Base-by-base conservation (phyloP, 2,888 invertebrate species). In the Hartigia nigra region DNA sequence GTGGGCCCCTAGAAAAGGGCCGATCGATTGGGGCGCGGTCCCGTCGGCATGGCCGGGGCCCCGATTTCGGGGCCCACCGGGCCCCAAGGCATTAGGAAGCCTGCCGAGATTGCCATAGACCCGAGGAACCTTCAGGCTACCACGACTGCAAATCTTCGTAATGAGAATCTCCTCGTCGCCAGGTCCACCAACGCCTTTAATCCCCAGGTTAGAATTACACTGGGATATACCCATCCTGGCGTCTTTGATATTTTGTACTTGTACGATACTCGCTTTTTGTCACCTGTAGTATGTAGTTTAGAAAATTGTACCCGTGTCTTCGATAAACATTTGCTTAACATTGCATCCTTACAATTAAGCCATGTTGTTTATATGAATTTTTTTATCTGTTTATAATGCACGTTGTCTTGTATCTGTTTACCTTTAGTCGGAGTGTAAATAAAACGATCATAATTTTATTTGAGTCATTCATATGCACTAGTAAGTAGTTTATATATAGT, bases 71-170 rank as follows among this genome's bases (percentile, higher is more conserved):
- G 86, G 70, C 84, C 85, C 74, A 77, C 84, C 70, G 82, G 81
- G 5, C 78, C 32, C 72, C 74, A 55, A 35, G 85, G 81, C 76
- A 78, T 81, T 77, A 86, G 85, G 77, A 87, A 84, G 72, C 55
- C 86, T 76, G 82, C 89, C 35, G 90, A 91, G 82, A 90, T 91
- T 76, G 87, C 88, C 74, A 90, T 90, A 81, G 89, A 89, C 80
- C 90, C 90, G 74, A 84, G 91, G 82, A 87, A 88, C 78, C 85
- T 90, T 37, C 83, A 69, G 69, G 74, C 70, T n/a, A 31, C 74
- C 70, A 34, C 76, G 69, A 74, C 70, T 36, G 69, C 76, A 74
- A 74, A 70, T 76, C 55, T 55, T 55, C 55, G 55, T 23, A 55
- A 55, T 55, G 55, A 55, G 23, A 55, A 55, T 55, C 23, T 55